A percentile compares a stretch with the other conserved stretches of the same genome.
Evolutionary conservation across 2,113 vertebrate genomes (phyloP).

Genomic region (Edolisoma coerulescens): DNA sequence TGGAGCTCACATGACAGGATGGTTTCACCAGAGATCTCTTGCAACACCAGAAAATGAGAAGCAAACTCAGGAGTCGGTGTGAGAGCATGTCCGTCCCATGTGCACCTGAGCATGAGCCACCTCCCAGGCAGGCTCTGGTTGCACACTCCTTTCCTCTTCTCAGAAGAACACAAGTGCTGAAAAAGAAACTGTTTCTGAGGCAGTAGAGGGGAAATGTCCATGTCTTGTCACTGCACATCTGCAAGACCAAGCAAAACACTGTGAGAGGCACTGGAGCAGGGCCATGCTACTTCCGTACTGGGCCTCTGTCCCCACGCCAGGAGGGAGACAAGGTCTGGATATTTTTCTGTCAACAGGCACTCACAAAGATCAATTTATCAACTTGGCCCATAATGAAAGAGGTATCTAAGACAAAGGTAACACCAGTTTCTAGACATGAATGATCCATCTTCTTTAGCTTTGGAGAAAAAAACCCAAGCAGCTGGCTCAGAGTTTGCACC

Average conservation of each 20-base stretch:
- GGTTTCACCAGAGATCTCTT: not conserved
- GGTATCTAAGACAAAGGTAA: not conserved
- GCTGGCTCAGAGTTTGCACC: not conserved
- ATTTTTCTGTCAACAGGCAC: not conserved
- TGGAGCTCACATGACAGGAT: not conserved
- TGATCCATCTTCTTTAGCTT: not conserved
- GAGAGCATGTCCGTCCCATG: accelerated
- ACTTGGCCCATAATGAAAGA: not conserved
- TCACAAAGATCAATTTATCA: not conserved
- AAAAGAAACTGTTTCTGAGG: not conserved
- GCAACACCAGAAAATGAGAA: not conserved
- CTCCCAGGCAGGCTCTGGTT: not conserved
- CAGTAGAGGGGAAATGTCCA: not conserved
- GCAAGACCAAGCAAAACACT: not conserved
- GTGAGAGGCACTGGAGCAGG: not conserved
- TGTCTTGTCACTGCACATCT: not conserved
- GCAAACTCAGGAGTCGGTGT: not conserved
- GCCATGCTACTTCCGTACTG: accelerated
- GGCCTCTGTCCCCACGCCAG: accelerated
- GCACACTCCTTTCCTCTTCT: not conserved
- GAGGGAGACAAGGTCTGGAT: not conserved
- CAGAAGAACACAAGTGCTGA: not conserved
- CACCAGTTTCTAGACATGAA: not conserved
- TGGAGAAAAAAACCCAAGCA: not conserved
- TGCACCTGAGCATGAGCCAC: not conserved